Base-by-base conservation (phyloP, 2,888 invertebrate species). In the Emesis furor region DNA sequence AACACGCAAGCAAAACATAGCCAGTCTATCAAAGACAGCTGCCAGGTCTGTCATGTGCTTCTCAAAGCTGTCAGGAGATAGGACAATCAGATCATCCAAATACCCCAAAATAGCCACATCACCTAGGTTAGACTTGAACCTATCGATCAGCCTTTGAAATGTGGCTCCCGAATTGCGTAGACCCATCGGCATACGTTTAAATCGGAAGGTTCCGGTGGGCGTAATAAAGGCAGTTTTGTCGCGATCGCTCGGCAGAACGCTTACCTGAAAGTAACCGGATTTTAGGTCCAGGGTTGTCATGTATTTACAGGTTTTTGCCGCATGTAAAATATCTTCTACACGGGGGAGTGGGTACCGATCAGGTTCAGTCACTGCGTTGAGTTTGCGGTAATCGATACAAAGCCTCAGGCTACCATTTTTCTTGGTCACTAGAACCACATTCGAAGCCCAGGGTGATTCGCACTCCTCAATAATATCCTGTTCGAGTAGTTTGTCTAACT, bases 391-490 rank as follows among this genome's bases (percentile, higher is more conserved):
- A 42, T 92, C 92, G 0, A 92, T 74, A 39, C 91, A 92, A 0
- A 92, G 74, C 4, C 92, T 65, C 0, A 85, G 39, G 0, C 77
- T 74, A 0, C 89, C 91, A 73, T 92, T 79, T 37, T 89, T 89
- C 78, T 92, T 92, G 0, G 84, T 79, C 0, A 91, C 89, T 35
- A 92, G 39, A 1, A 91, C 88, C 0, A 84, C 88, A 2, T 84
- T 82, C 0, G 92, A 85, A 0, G 92, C 89, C 92, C 92, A 93
- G 1, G 88, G 85, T 0, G 88, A 89, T 68, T 89, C 88, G 37
- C 88, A 88, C 55, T 88, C 87, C 67, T 88, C 89, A 3, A 88
- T 87, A 10, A 88, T 76, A 39, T 85, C 91, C 2, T 88, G 87
- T 14, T 84, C 78, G 2, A 92, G 55, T 83, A 94, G 81, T 83